These are phyloP conservation scores for Macrosoma leucophasiata DNA, from an alignment of 2,888 invertebrate genomes.

Conservation along the genomic window DNA sequence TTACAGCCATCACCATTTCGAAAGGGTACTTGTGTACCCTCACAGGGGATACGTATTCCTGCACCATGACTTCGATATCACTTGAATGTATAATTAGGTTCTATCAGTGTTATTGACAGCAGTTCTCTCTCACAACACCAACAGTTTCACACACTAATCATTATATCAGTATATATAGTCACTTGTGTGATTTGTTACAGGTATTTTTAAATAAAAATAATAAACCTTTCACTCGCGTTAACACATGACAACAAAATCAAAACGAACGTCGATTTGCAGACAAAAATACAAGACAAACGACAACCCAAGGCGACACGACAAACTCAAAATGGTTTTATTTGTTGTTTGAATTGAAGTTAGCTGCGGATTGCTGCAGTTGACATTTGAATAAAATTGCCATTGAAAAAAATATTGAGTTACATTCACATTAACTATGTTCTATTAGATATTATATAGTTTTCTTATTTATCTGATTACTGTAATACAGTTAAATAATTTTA, in stretches of 20 bases:
- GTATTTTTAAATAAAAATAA: slow-evolving; percentile 24
- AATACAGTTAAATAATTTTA: too few species aligned
- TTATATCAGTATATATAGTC: too few species aligned
- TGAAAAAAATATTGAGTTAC: too few species aligned
- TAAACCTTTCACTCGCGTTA: slow-evolving; percentile 51
- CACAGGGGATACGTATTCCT: slow-evolving; percentile 95
- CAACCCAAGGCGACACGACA: slow-evolving; percentile 23
- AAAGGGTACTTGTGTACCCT: slow-evolving; percentile 97
- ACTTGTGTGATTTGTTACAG: slow-evolving; percentile 16
- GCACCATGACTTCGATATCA: slow-evolving; percentile 85
- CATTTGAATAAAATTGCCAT: too few species aligned
- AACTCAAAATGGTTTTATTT: slow-evolving; percentile 43
- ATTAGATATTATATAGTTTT: too few species aligned
- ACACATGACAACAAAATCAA: slow-evolving; percentile 47
- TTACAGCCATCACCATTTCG: slow-evolving; percentile 96
- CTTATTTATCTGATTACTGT: too few species aligned
- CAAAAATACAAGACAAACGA: slow-evolving; percentile 32
- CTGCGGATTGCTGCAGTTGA: too few species aligned
- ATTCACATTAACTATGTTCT: too few species aligned
- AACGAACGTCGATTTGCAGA: slow-evolving; percentile 39
- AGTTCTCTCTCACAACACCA: slow-evolving; percentile 32
- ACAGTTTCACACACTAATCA: slow-evolving; percentile 51
- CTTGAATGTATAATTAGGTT: too few species aligned
- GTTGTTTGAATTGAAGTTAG: slow-evolving; percentile 47
- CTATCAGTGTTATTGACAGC: too few species aligned